Percentiles rank a stretch among this genome's conserved stretches.
phyloP scores from a whole-genome alignment of 2,113 vertebrate genomes.

The Bungarus multicinctus region DNA sequence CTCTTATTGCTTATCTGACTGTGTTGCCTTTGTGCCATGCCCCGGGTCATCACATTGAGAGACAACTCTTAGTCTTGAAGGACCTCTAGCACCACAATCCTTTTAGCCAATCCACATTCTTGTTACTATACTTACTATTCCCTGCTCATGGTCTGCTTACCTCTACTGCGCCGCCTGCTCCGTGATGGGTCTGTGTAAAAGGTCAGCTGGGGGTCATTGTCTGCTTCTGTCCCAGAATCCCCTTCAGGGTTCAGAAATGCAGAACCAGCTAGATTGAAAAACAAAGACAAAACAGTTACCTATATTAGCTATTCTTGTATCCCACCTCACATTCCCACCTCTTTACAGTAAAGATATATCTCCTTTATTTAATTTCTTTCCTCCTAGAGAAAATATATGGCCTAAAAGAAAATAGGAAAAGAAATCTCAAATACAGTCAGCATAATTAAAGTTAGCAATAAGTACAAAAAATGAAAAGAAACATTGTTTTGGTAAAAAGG shows the following conservation, averaged over 20 bases:
- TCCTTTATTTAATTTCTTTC: neutral
- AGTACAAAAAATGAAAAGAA: neutral
- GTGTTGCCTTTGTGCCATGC: no score
- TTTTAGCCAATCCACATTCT: neutral
- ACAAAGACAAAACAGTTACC: neutral
- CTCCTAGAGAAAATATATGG: neutral
- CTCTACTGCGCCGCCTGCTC: slow-evolving; percentile 92
- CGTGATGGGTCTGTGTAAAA: slow-evolving; percentile 97
- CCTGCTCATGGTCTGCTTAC: slow-evolving; percentile 53
- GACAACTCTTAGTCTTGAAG: neutral
- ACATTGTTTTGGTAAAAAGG: neutral
- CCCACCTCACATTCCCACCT: no score
- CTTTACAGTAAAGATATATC: neutral
- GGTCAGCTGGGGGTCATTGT: slow-evolving; percentile 96
- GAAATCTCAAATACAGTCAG: neutral
- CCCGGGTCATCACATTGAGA: no score
- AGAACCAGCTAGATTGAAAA: slow-evolving; percentile 81
- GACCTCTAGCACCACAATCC: no score
- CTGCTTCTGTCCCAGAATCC: slow-evolving; percentile 92
- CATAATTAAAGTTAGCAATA: neutral
- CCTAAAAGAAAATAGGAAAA: neutral
- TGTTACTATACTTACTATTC: accelerated
- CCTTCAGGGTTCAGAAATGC: slow-evolving; percentile 97
- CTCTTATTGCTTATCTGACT: no score
- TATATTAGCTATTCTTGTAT: neutral